Conservation (phyloP, 2,797 vertebrate genomes). For the Novumbra hubbsi region DNA sequence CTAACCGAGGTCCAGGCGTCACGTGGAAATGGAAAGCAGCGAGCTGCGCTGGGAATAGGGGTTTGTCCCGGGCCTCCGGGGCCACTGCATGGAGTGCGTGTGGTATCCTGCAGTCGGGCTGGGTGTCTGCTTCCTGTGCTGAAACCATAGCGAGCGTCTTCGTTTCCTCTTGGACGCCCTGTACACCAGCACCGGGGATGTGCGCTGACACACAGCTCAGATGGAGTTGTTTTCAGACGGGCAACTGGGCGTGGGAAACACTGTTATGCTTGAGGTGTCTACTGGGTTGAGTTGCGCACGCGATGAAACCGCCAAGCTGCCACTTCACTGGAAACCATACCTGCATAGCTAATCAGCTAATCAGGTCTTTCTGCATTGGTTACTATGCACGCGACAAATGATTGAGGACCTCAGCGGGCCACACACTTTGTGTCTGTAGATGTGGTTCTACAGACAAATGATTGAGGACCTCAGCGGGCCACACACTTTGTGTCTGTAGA, state of each 20-base stretch:
- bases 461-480: background rate
- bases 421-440: background rate
- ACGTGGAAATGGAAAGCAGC: too few species aligned
- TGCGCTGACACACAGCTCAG: background rate
- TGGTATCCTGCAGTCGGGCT: background rate
- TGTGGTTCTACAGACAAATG: too few species aligned
- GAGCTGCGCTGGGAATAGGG: background rate
- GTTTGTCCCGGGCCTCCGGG: background rate
- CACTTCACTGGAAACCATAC: background rate
- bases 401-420: background rate
- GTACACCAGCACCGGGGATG: background rate
- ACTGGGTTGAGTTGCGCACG: background rate
- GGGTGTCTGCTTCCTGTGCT: background rate
- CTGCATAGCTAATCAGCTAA: background rate
- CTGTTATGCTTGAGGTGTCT: background rate
- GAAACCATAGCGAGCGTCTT: too few species aligned
- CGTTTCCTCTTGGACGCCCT: too few species aligned
- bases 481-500: background rate
- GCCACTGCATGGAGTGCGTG: too few species aligned
- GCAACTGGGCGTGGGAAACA: background rate
- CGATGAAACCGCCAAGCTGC: background rate
- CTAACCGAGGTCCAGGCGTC: background rate
- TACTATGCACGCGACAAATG: background rate
- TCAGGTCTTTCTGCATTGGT: background rate
- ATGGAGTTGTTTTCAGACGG: background rate